Percentiles rank a stretch among this genome's conserved stretches.
Evolutionary conservation across 2,113 vertebrate genomes (phyloP).

Genomic region (Microcebus murinus): DNA sequence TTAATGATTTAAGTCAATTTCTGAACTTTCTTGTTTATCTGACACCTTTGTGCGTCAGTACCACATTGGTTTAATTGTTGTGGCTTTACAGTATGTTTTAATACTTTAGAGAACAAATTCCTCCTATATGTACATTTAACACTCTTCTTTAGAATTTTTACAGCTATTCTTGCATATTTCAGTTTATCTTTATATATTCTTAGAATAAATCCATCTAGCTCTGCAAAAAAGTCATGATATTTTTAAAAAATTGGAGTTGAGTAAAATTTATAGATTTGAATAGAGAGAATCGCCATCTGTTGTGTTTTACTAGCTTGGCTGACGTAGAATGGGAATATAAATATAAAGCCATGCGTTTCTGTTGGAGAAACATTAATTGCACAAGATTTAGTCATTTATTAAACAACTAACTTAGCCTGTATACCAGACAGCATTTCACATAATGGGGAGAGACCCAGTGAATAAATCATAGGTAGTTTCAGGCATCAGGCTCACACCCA

Average conservation of each 20-base stretch:
- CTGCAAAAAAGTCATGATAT: conserved; percentile 11
- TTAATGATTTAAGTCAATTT: conserved; percentile 22
- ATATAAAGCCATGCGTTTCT: neutral
- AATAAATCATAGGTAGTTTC: neutral
- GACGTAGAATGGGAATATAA: neutral
- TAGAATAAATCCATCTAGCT: conserved; percentile 22
- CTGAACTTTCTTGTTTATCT: neutral
- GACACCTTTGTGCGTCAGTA: neutral
- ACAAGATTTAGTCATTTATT: conserved; percentile 40
- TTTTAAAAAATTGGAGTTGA: neutral
- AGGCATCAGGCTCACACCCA: neutral
- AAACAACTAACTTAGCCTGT: neutral
- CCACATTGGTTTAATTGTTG: neutral
- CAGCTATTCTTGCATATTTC: conserved; percentile 24
- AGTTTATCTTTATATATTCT: conserved; percentile 42
- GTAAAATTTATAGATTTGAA: conserved; percentile 57
- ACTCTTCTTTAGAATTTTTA: neutral
- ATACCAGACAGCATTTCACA: conserved; percentile 1
- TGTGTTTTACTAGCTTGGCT: conserved; percentile 12
- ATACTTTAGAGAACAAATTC: neutral
- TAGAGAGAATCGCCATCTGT: conserved; percentile 46
- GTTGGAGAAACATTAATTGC: conserved; percentile 44
- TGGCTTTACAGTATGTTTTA: conserved; percentile 6
- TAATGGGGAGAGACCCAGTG: neutral
- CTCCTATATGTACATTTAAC: neutral